A percentile compares a stretch with the other conserved stretches of the same genome.
These are phyloP conservation scores for Trichogramma dendrolimi DNA, from an alignment of 2,888 invertebrate genomes.

Conservation along the genomic window DNA sequence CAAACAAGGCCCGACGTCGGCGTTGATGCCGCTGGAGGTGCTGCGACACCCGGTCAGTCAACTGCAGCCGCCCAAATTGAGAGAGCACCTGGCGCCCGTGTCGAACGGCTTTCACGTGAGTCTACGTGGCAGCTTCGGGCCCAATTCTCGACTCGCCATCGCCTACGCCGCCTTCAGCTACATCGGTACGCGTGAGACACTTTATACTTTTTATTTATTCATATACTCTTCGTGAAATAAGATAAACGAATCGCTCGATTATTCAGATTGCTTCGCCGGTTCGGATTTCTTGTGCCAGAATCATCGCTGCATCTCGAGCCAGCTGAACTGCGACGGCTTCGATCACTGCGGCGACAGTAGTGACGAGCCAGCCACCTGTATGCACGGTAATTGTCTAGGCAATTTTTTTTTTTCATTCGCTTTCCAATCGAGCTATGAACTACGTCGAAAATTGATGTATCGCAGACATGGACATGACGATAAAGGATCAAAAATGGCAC, in stretches of 20 bases:
- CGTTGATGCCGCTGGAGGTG: slow-evolving; percentile 59
- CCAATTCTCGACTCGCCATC: slow-evolving; percentile 63
- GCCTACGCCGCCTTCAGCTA: slow-evolving; percentile 70
- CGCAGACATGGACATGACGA: slow-evolving; percentile 57
- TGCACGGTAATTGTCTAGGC: slow-evolving; percentile 48
- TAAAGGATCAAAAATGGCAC: slow-evolving; percentile 61
- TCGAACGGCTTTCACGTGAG: slow-evolving; percentile 67
- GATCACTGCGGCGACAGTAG: slow-evolving; percentile 74
- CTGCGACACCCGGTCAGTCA: slow-evolving; percentile 56
- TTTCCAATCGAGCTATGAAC: neutral
- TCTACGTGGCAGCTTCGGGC: slow-evolving; percentile 62
- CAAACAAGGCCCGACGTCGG: slow-evolving; percentile 67
- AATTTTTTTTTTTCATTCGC: slow-evolving; percentile 11
- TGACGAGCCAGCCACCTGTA: slow-evolving; percentile 64
- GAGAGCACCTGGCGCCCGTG: slow-evolving; percentile 62
- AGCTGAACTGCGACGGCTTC: slow-evolving; percentile 69
- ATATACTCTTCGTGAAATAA: neutral
- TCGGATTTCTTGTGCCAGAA: slow-evolving; percentile 70
- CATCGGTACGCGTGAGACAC: slow-evolving; percentile 54
- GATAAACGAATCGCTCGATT: neutral
- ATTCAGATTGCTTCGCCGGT: slow-evolving; percentile 63
- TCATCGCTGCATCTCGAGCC: slow-evolving; percentile 65
- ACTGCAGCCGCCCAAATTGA: slow-evolving; percentile 45
- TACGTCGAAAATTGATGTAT: slow-evolving; percentile 3
- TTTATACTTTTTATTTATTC: neutral